phyloP scores from a whole-genome alignment of 2,888 invertebrate species.

The Coelinius sp. region DNA sequence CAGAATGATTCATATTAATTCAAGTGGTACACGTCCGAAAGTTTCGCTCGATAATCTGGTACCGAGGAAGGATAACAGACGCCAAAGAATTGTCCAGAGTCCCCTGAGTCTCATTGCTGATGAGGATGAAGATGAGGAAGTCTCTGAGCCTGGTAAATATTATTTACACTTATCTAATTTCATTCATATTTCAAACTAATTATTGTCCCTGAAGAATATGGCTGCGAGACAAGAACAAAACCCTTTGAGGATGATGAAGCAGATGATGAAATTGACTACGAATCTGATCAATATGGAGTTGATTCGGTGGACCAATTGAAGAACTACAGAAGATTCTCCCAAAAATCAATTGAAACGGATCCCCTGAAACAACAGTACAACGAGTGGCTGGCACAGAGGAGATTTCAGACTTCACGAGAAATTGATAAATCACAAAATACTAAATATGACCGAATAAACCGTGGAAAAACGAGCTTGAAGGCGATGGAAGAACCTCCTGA shows the following conservation, averaged over 20 bases:
- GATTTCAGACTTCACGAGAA: neutral
- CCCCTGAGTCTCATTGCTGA: conserved; percentile 19
- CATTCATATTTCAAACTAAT: neutral
- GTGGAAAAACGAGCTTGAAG: neutral
- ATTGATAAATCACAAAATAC: neutral
- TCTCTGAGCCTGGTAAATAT: conserved; percentile 16
- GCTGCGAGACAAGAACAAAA: conserved; percentile 48
- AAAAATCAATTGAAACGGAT: conserved; percentile 25
- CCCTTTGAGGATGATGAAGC: conserved; percentile 58
- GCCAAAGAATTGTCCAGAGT: conserved; percentile 4
- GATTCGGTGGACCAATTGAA: neutral
- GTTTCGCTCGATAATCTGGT: neutral
- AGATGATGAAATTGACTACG: conserved; percentile 59
- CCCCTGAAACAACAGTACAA: neutral
- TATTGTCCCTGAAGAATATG: neutral
- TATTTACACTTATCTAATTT: neutral
- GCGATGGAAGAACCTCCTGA: neutral
- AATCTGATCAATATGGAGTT: conserved; percentile 47
- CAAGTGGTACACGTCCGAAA: neutral
- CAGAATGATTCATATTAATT: neutral
- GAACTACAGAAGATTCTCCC: neutral
- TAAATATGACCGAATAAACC: neutral
- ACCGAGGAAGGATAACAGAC: conserved; percentile 42
- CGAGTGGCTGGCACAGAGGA: neutral
- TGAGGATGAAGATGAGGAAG: conserved; percentile 50